Evolutionary conservation across 2,113 vertebrate genomes (phyloP), one percentile per base, ranked within the genome.

Genomic region (Ursus arctos): DNA sequence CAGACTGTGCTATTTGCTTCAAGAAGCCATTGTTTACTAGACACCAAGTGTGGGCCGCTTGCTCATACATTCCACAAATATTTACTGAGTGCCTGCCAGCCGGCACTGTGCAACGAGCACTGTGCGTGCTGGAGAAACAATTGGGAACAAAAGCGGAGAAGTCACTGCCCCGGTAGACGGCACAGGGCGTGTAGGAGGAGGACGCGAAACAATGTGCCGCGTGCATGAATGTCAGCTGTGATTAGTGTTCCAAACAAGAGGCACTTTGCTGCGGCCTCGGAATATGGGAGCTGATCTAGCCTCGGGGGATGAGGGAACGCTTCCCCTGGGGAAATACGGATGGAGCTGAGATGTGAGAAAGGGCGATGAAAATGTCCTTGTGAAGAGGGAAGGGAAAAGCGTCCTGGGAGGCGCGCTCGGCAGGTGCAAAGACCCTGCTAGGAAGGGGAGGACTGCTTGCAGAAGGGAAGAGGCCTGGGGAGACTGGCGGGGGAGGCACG

Each of bases 401-500:
- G 33, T n/a, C 36, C 59, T 12, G 18, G 77, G 71, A 40, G 13
- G 61, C 21, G 55, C 26, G 36, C n/a, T 57, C 13, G 2, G 83
- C 47, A 94, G n/a, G 36, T 77, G 59, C 71, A 55, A n/a, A 86
- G 28, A 51, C 24, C 53, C 77, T 53, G 53, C 9, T 5, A 57
- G 10, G 59, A 83, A 43, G 6, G 51, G 47, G 28, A 67, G 31
- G 2, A 14, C 31, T 40, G 55, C 36, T 43, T 11, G 49, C 7
- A 1, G 53, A 81, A 21, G 31, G 7, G 7, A n/a, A 36, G 57
- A 55, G 59, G 33, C 21, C 1, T 13, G 16, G 72, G 33, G 19
- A 36, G n/a, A 21, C 6, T 1, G 22, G 26, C 8, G 6, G 63
- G 36, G 15, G 10, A n/a, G 10, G 2, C 10, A 1, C 4, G 0